Percentiles rank a stretch among this genome's conserved stretches.
phyloP scores from a whole-genome alignment of 2,888 invertebrate species.

The Spatulosminthurus flaviceps region DNA sequence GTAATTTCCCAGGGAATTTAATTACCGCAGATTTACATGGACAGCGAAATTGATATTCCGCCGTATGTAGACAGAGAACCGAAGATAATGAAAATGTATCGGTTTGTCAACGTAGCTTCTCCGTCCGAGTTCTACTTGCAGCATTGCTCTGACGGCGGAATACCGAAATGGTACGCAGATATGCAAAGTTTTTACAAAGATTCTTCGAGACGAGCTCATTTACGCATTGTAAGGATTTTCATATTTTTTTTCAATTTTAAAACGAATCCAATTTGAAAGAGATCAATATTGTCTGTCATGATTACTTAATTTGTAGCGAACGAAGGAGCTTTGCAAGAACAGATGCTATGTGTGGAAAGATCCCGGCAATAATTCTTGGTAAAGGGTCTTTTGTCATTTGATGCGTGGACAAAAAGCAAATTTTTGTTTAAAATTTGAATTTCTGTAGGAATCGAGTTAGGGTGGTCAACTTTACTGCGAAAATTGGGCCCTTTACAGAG shows the following conservation, averaged over 20 bases:
- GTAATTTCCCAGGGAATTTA: too few species aligned
- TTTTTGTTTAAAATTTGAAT: too few species aligned
- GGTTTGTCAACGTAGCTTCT: background rate
- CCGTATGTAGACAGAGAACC: background rate
- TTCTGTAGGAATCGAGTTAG: background rate
- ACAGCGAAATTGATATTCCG: background rate
- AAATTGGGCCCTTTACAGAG: background rate
- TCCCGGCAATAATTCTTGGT: background rate
- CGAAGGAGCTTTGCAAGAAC: background rate
- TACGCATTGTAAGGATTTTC: background rate
- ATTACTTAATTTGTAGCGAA: background rate
- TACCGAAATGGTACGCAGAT: background rate
- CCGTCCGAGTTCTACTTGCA: background rate
- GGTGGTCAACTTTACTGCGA: background rate
- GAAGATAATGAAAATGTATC: background rate
- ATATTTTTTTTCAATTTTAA: too few species aligned
- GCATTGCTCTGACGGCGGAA: background rate
- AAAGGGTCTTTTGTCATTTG: background rate
- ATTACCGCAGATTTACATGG: background rate
- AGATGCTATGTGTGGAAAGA: slow-evolving; percentile 1
- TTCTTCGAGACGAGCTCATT: background rate
- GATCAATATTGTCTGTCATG: background rate
- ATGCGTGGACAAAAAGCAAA: too few species aligned
- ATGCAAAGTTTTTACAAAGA: slow-evolving; percentile 1
- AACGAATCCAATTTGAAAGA: too few species aligned